Percentiles rank a stretch among this genome's conserved stretches.
Evolutionary conservation across 2,888 invertebrate species (phyloP).

Genomic region (Subacronicta megacephala): DNA sequence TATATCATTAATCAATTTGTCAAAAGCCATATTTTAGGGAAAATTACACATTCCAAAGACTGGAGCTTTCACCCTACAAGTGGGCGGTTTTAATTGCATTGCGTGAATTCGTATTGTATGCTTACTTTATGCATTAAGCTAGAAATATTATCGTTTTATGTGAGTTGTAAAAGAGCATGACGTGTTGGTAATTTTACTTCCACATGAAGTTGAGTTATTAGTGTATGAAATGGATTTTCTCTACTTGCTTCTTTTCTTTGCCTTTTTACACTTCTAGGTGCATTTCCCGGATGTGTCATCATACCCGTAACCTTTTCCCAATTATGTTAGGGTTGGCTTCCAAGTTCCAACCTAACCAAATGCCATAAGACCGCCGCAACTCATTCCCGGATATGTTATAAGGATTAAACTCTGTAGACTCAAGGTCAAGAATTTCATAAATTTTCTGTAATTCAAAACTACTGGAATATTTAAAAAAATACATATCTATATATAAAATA

Average conservation of each 20-base stretch:
- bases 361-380: too few relatives aligned
- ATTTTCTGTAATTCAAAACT: too few relatives aligned
- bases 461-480: too few relatives aligned
- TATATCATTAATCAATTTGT: background rate
- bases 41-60: constrained; percentile 5
- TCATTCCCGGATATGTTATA: too few relatives aligned
- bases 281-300: background rate
- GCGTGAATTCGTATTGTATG: constrained; percentile 62
- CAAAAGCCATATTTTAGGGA: background rate
- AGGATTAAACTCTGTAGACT: too few relatives aligned
- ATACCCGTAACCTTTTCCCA: too few relatives aligned
- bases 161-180: constrained; percentile 53
- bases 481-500: too few relatives aligned
- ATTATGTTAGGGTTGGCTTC: too few relatives aligned
- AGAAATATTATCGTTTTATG: constrained; percentile 58
- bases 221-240: constrained; percentile 32
- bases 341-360: too few relatives aligned
- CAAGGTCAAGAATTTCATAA: too few relatives aligned
- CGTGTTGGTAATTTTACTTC: constrained; percentile 49
- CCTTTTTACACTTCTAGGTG: constrained; percentile 9
- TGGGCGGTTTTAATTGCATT: constrained; percentile 59
- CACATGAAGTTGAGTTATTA: constrained; percentile 50
- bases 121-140: constrained; percentile 60
- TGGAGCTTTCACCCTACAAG: constrained; percentile 26
- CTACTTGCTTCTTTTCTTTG: background rate